Percentiles rank a stretch among this genome's conserved stretches.
Conservation (phyloP, 2,888 invertebrate genomes). For the Oscheius sp. region DNA sequence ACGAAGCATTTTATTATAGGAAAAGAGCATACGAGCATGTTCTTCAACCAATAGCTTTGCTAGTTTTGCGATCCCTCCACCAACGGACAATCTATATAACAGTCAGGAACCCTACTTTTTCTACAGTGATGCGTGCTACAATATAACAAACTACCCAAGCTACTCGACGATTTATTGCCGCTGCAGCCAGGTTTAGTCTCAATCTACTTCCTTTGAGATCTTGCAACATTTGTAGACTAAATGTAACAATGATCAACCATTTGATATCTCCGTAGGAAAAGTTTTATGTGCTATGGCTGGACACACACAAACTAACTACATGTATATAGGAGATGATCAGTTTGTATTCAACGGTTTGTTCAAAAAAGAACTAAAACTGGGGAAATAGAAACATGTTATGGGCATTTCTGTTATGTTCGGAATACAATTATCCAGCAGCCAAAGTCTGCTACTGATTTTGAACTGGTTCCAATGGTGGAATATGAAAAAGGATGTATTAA, state of each 20-base stretch:
- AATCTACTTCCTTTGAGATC: background rate
- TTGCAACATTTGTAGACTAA: background rate
- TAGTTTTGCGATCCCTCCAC: background rate
- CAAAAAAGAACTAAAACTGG: no score
- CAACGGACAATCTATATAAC: background rate
- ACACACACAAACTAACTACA: background rate
- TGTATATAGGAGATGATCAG: no score
- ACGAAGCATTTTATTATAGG: no score
- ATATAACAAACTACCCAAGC: background rate
- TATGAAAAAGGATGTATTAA: conserved; percentile 10
- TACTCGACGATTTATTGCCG: background rate
- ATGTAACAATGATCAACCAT: conserved; percentile 8
- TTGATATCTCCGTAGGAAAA: background rate
- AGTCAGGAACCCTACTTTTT: background rate
- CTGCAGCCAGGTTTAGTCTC: background rate
- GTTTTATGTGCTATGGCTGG: background rate
- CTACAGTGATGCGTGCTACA: conserved; percentile 7
- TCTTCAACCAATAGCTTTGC: background rate
- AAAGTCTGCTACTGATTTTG: background rate
- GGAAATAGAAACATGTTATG: conserved; percentile 2
- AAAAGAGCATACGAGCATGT: no score
- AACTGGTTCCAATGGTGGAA: no score
- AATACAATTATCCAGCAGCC: no score
- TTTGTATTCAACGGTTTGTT: no score
- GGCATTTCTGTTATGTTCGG: conserved; percentile 5